A percentile compares a stretch with the other conserved stretches of the same genome.
These are phyloP conservation scores for Pseudomyrmex concolor DNA, from an alignment of 1,140 invertebrate genomes.

Conservation along the genomic window DNA sequence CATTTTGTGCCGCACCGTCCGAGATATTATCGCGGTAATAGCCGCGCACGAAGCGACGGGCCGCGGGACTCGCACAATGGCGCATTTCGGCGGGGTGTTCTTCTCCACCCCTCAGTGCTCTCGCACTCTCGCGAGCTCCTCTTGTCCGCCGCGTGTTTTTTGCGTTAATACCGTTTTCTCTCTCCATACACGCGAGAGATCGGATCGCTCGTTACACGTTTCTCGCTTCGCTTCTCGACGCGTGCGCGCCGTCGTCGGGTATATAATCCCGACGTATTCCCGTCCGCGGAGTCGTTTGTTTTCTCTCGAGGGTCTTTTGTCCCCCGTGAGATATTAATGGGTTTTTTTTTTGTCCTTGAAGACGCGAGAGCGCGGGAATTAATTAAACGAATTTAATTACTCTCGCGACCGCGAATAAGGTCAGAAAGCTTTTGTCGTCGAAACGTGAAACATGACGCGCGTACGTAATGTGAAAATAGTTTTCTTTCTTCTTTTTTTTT, in stretches of 20 bases:
- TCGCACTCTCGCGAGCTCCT: constrained; percentile 23
- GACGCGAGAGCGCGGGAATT: background rate
- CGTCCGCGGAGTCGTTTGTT: constrained; percentile 39
- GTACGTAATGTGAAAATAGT: background rate
- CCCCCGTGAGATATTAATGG: constrained; percentile 36
- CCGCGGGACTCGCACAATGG: constrained; percentile 72
- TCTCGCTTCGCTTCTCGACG: constrained; percentile 9
- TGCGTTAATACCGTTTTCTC: constrained; percentile 16
- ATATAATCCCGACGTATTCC: constrained; percentile 51
- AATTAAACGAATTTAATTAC: constrained; percentile 52
- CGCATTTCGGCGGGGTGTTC: constrained; percentile 66
- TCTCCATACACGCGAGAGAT: constrained; percentile 21
- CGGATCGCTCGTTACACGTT: constrained; percentile 7
- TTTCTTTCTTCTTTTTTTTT: background rate
- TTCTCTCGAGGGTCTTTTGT: constrained; percentile 34
- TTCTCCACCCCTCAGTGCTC: constrained; percentile 21
- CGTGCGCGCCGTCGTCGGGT: background rate
- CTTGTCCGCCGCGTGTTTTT: background rate
- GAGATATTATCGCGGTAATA: constrained; percentile 82
- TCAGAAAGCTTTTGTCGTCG: background rate
- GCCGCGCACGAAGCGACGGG: constrained; percentile 69
- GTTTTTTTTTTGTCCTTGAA: constrained; percentile 4
- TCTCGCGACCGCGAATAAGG: constrained; percentile 12
- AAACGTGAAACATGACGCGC: background rate
- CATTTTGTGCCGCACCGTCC: constrained; percentile 79